phyloP scores from a whole-genome alignment of 2,888 invertebrate species.

The Rotaria magnacalcarata region DNA sequence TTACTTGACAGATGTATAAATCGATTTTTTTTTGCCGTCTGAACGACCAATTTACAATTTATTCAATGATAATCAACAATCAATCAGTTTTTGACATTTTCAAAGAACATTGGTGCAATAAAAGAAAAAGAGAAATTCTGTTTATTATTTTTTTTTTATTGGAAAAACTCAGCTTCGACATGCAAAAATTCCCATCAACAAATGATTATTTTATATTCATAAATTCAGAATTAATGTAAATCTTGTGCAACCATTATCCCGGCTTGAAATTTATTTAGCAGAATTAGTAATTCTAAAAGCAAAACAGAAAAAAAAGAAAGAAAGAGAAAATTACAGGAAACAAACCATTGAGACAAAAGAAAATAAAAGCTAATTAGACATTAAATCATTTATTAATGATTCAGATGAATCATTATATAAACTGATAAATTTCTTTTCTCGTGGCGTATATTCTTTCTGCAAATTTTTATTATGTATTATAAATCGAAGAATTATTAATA shows the following conservation, averaged over 20 bases:
- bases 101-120: too few relatives aligned
- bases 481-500: too few relatives aligned
- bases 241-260: neutral
- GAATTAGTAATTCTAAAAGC: neutral
- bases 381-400: too few relatives aligned
- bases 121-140: neutral
- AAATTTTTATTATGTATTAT: too few relatives aligned
- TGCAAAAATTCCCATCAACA: neutral
- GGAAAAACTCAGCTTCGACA: neutral
- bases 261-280: neutral
- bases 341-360: too few relatives aligned
- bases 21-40: neutral
- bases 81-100: neutral
- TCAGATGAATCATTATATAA: too few relatives aligned
- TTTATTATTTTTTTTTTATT: neutral
- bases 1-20: neutral
- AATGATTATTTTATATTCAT: neutral
- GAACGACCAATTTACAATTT: neutral
- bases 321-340: too few relatives aligned
- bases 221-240: neutral
- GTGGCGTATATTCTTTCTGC: too few relatives aligned
- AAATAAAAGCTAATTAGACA: neutral
- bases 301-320: too few relatives aligned
- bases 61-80: neutral
- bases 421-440: too few relatives aligned